phyloP scores from a whole-genome alignment of 1,140 invertebrate species.

The Brachionus paranguensis region DNA sequence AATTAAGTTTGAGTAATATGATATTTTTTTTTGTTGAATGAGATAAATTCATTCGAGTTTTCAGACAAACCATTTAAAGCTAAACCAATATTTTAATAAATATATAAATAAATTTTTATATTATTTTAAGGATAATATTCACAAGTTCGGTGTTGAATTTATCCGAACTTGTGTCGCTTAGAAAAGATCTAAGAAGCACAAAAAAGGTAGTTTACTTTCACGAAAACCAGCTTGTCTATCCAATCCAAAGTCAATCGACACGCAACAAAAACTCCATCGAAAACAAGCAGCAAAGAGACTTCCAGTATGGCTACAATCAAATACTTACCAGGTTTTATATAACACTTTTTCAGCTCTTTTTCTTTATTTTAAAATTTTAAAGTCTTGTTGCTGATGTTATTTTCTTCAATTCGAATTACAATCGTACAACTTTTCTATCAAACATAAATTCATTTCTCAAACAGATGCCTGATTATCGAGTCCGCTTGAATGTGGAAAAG shows the following conservation, averaged over 20 bases:
- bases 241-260: constrained; percentile 58
- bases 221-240: constrained; percentile 72
- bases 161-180: constrained; percentile 64
- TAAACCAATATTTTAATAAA: background rate
- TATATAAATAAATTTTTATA: constrained; percentile 40
- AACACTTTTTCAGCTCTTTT: background rate
- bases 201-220: constrained; percentile 72
- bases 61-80: background rate
- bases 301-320: constrained; percentile 73
- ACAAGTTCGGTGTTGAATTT: constrained; percentile 68
- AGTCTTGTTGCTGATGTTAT: constrained; percentile 67
- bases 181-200: constrained; percentile 61
- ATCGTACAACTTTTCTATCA: constrained; percentile 64
- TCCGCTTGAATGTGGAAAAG: constrained; percentile 56
- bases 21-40: background rate
- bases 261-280: background rate
- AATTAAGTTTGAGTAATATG: background rate
- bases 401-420: constrained; percentile 69
- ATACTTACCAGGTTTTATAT: constrained; percentile 58
- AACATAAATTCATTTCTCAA: constrained; percentile 64
- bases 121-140: constrained; percentile 59
- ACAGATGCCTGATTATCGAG: constrained; percentile 62
- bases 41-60: background rate
- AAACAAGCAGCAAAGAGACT: constrained; percentile 63
- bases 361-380: constrained; percentile 45